Percentiles rank a stretch among this genome's conserved stretches.
Conservation (phyloP, 2,797 vertebrate genomes). For the Myotis myotis region DNA sequence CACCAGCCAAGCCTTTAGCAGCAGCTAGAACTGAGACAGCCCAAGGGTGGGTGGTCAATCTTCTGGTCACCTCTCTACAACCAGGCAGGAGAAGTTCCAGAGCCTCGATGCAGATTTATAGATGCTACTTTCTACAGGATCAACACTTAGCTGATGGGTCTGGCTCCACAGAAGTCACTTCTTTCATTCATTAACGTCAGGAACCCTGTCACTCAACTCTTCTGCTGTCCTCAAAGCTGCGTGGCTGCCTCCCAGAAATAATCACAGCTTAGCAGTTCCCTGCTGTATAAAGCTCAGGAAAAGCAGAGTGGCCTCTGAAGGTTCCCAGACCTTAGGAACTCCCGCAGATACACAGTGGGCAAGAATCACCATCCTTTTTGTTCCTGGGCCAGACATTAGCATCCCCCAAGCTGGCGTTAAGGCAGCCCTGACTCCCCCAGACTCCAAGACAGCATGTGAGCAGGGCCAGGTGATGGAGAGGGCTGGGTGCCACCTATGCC, state of each 20-base stretch:
- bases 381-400: neutral
- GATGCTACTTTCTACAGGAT: neutral
- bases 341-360: neutral
- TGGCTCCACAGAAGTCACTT: neutral
- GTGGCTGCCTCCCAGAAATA: neutral
- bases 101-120: neutral
- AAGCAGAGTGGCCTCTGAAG: neutral
- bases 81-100: neutral
- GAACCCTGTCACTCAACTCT: neutral
- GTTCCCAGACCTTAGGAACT: neutral
- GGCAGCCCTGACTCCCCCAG: neutral
- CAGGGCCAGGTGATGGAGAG: too few relatives aligned
- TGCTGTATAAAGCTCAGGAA: neutral
- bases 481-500: rapidly evolving
- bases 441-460: neutral
- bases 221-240: neutral
- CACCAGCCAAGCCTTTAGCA: neutral
- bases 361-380: neutral
- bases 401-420: neutral
- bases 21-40: neutral
- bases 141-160: neutral
- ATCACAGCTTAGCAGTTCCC: neutral
- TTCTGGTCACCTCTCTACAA: neutral
- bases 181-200: neutral
- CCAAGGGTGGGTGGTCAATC: neutral